phyloP scores from a whole-genome alignment of 2,113 vertebrate species.

The Brevimyrus niger region DNA sequence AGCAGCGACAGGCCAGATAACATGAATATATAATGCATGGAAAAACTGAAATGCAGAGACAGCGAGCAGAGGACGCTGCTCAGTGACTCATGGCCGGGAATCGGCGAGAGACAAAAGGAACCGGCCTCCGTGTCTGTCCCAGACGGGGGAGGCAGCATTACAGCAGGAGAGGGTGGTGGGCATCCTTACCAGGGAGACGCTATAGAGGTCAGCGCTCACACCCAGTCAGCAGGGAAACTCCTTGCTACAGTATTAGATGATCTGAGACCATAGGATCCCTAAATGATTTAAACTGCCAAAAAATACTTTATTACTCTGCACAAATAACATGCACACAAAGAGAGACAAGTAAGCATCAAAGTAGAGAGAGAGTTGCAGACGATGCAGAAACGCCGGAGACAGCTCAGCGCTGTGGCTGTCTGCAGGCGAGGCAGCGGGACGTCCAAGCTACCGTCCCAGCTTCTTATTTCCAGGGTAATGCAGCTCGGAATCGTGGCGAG shows the following conservation, averaged over 20 bases:
- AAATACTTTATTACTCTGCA: not conserved
- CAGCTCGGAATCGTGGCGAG: not conserved
- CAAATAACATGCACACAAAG: not conserved
- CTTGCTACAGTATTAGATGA: not conserved
- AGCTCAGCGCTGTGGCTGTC: not conserved
- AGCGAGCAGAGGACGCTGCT: slow-evolving; percentile 29
- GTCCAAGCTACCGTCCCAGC: not conserved
- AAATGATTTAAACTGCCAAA: not conserved
- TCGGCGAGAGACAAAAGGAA: slow-evolving; percentile 29
- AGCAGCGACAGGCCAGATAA: not conserved
- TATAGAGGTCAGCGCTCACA: not conserved
- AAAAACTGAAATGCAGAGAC: not conserved
- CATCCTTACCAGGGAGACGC: not conserved
- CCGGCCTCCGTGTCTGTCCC: not conserved
- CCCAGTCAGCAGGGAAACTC: not conserved
- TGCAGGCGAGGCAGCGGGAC: not conserved
- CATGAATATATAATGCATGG: not conserved
- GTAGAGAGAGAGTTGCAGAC: not conserved
- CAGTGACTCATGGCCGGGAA: slow-evolving; percentile 35
- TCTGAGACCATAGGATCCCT: not conserved
- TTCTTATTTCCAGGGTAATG: not conserved
- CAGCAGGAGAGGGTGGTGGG: not conserved
- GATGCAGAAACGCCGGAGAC: not conserved
- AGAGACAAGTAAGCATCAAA: not conserved
- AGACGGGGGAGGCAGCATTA: not conserved